Conservation (phyloP, 2,113 vertebrate species). For the Hymenochirus boettgeri region DNA sequence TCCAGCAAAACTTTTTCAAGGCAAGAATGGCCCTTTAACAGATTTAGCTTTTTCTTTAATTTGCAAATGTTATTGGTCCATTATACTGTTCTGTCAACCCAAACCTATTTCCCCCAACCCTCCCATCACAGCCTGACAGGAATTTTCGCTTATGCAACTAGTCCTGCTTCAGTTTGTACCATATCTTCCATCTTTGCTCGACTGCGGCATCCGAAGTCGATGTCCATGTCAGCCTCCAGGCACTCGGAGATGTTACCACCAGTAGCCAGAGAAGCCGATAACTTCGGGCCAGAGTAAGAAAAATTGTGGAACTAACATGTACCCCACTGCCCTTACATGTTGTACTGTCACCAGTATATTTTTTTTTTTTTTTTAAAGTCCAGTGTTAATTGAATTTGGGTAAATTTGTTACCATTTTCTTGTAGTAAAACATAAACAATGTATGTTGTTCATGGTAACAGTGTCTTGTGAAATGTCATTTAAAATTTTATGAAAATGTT, state of each 20-base stretch:
- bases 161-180: slow-evolving; percentile 71
- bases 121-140: slow-evolving; percentile 73
- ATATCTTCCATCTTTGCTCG: slow-evolving; percentile 75
- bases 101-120: slow-evolving; percentile 57
- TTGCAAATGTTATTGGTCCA: slow-evolving; percentile 55
- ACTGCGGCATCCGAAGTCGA: slow-evolving; percentile 78
- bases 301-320: slow-evolving; percentile 38
- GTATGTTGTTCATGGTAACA: slow-evolving; percentile 12
- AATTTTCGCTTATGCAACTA: slow-evolving; percentile 75
- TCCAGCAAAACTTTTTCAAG: too few species aligned
- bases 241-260: slow-evolving; percentile 78
- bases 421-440: neutral
- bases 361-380: too few species aligned
- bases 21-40: too few species aligned
- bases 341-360: neutral
- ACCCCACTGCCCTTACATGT: slow-evolving; percentile 2
- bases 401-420: neutral
- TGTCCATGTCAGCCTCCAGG: slow-evolving; percentile 76
- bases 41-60: slow-evolving; percentile 48
- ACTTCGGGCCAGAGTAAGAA: slow-evolving; percentile 80
- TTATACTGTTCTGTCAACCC: slow-evolving; percentile 70
- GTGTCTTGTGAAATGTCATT: slow-evolving; percentile 13
- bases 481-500: neutral
- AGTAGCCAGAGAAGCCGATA: slow-evolving; percentile 80
- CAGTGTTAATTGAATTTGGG: neutral